Conservation (phyloP, 2,888 invertebrate genomes). For the Phrixothrix hirtus region DNA sequence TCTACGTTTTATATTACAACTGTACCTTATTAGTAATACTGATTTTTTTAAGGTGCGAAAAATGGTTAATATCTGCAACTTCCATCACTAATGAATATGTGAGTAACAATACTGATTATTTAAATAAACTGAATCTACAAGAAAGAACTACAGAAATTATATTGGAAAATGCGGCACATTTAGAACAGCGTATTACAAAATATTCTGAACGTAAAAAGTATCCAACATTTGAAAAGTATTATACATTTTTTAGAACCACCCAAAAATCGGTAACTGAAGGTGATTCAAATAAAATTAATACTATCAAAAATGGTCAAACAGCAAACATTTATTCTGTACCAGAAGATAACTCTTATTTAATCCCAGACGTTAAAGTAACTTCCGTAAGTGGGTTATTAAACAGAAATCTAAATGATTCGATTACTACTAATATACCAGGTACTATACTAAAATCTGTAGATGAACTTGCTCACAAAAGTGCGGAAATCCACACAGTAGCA, state of each 20-base stretch:
- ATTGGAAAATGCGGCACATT: background rate
- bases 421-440: background rate
- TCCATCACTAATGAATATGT: background rate
- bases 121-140: background rate
- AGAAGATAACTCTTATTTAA: background rate
- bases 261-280: constrained; percentile 2
- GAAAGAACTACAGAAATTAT: background rate
- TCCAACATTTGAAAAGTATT: constrained; percentile 28
- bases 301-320: background rate
- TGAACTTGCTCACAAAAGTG: constrained; percentile 1
- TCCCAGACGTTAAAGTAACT: too few relatives aligned
- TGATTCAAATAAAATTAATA: background rate
- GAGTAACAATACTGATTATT: too few relatives aligned
- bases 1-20: too few relatives aligned
- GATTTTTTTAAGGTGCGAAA: background rate
- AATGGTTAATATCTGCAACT: background rate
- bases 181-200: constrained; percentile 3
- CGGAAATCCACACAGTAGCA: constrained; percentile 43
- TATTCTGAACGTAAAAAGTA: constrained; percentile 18
- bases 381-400: too few relatives aligned
- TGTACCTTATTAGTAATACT: too few relatives aligned
- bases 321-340: background rate
- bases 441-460: constrained; percentile 1
- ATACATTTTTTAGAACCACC: constrained; percentile 22
- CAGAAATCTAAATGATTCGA: background rate